These are phyloP conservation scores for Ochropleura leucogaster DNA, from an alignment of 2,888 invertebrate species.

Conservation along the genomic window DNA sequence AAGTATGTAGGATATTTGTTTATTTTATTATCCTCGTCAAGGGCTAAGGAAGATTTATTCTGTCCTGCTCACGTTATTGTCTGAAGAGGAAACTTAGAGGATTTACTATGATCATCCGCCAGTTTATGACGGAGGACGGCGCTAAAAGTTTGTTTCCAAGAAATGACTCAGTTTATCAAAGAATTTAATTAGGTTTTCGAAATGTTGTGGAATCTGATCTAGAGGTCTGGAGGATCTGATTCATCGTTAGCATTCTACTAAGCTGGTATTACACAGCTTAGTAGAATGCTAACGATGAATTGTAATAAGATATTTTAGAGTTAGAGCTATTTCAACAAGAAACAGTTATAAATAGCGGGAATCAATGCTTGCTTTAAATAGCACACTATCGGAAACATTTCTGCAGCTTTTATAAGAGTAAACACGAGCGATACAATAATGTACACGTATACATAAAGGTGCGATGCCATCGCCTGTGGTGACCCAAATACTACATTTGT, in stretches of 20 bases:
- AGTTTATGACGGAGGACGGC: slow-evolving; percentile 33
- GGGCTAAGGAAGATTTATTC: slow-evolving; percentile 62
- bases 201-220: neutral
- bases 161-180: slow-evolving; percentile 16
- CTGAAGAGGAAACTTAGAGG: slow-evolving; percentile 52
- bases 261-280: no score
- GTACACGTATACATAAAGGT: slow-evolving; percentile 18
- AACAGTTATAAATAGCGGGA: neutral
- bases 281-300: neutral
- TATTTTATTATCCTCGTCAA: slow-evolving; percentile 66
- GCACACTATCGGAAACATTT: slow-evolving; percentile 5
- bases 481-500: slow-evolving; percentile 61
- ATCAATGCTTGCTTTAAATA: neutral
- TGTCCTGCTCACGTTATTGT: slow-evolving; percentile 44
- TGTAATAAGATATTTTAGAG: neutral
- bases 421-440: slow-evolving; percentile 13
- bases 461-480: slow-evolving; percentile 38
- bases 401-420: slow-evolving; percentile 4
- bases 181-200: slow-evolving; percentile 25
- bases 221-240: no score
- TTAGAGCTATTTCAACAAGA: neutral
- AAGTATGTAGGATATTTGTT: slow-evolving; percentile 62
- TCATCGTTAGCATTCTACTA: no score
- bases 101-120: slow-evolving; percentile 54
- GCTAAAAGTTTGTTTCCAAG: slow-evolving; percentile 26